Evolutionary conservation across 1,140 invertebrate species (phyloP), one percentile per base, ranked within the genome.

Genomic region (Euura lappo): DNA sequence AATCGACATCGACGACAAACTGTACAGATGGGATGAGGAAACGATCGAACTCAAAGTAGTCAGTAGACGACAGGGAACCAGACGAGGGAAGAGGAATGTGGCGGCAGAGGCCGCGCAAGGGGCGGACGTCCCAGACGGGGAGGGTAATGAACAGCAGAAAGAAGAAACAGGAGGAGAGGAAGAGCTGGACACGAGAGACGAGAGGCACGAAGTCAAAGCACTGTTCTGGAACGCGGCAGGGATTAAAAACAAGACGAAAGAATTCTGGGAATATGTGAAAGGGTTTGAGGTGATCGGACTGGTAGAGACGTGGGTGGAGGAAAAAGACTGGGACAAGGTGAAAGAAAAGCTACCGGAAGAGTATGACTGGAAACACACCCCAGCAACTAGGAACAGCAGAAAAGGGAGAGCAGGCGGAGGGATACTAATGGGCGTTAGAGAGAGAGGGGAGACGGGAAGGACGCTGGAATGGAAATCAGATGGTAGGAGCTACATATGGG

Each of bases 241-340:
- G 46, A 6, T 66, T 42, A 70, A 73, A 8, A 28, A 28, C 28
- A 74, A 75, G 45, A 73, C 72, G 3, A 64, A 65, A 45, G 46
- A 75, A 4, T 78, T 78, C 46, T 77, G 77, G 77, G 60, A 74
- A 28, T 75, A 72, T 68, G 46, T 78, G 10, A 64, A 60, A 68
- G 11, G 68, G 42, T 72, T 11, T n/a, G 75, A 77, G n/a, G 66
- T 68, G 6, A 64, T 77, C 68, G 75, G 72, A 2, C n/a, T 78
- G 45, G 71, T 64, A 3, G 77, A 78, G 71, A 78, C 75, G 47
- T 78, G 77, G 77, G 10, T 75, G n/a, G 74, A 75, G 60, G 71
- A 74, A n/a, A 75, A 65, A 68, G 66, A 43, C 0, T 78, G 77
- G 74, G 71, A 74, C 5, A 67, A n/a, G 10, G 42, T 76, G 2